Base-by-base conservation (phyloP, 1,140 invertebrate species). In the Microplitis demolitor region DNA sequence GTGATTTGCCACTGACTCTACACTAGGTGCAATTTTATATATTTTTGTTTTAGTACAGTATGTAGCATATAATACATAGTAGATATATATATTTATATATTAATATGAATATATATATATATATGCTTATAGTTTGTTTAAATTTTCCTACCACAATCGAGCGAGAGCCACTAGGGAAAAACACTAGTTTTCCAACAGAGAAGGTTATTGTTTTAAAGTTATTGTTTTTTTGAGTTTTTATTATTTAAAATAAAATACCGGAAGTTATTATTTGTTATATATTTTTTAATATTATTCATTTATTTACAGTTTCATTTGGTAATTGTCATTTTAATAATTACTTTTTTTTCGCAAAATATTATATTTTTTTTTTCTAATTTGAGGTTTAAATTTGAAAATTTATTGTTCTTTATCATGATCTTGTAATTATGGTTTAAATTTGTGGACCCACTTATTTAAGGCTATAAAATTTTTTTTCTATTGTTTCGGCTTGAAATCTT, bases 11-110 rank as follows among this genome's bases (percentile, higher is more conserved):
- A 45, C 11, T 45, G 39, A 45, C 39, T 45, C 39, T 74, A 77
- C 82, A 78, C 73, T 75, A 77, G 78, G 78, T 80, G 79, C 75
- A 79, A 71, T 61, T 16, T 6, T 50, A 24, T 24, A 24, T 24
- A 24, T 56, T 71, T 71, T 24, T 31, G 34, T 45, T 58, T 56
- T 24, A 24, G 24, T 24, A 24, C 24, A 64, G 11, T 16, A n/a
- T 45, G 31, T 61, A 24, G 24, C 11, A 67, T 50, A 54, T 13
- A 66, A 35, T 33, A 64, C 68, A 51, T 24, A 31, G 39, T 33
- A 14, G 39, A 16, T 37, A 16, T 66, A 16, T 66, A n/a, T 56
- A 16, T 33, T 34, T 39, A 35, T 62, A 37, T 35, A 62, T 60
- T 4, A 31, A 33, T 35, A 62, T 16, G 51, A 54, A 16, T 62